Evolutionary conservation across 2,113 vertebrate species (phyloP), one percentile per base, ranked within the genome.

Genomic region (Cryptotis parvus): DNA sequence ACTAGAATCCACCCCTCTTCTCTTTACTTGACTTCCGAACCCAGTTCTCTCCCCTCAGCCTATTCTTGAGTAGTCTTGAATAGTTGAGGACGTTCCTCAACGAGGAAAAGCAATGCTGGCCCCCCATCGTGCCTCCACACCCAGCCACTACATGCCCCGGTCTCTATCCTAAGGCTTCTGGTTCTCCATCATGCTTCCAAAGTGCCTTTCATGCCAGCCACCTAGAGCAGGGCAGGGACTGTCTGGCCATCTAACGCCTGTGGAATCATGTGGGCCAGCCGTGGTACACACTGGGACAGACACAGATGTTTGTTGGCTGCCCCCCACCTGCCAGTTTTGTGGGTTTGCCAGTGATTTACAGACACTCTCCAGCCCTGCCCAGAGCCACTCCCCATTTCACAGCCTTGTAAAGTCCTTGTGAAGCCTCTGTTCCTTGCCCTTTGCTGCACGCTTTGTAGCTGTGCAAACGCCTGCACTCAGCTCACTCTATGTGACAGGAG

Each of bases 401-500:
- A 74, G n/a, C 31, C 31, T 8, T 9, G 6, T n/a, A n/a, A n/a
- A n/a, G n/a, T n/a, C n/a, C n/a, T n/a, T n/a, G 22, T 52, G 41
- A 78, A 37, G 39, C 4, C 49, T 85, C 45, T 14, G 7, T 68
- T 58, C 35, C 6, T 58, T 26, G n/a, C 15, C 39, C 10, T 37
- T 0, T 20, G 29, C 14, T 18, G 18, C 18, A 7, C 37, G 76
- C 9, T 14, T 73, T 26, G 7, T 27, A 37, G 52, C 43, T 26
- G 33, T 41, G 49, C 8, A 16, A 22, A 5, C 8, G 11, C 18
- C 18, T 37, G 61, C 6, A 6, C 45, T 65, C 49, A 4, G 5
- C 11, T 16, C 29, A 0, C 16, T 6, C 49, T 12, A 16, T 0
- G 0, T n/a, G 58, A 55, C 0, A 18, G 58, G n/a, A 18, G 35